phyloP scores from a whole-genome alignment of 2,113 vertebrate species.

The Lasiurus borealis region DNA sequence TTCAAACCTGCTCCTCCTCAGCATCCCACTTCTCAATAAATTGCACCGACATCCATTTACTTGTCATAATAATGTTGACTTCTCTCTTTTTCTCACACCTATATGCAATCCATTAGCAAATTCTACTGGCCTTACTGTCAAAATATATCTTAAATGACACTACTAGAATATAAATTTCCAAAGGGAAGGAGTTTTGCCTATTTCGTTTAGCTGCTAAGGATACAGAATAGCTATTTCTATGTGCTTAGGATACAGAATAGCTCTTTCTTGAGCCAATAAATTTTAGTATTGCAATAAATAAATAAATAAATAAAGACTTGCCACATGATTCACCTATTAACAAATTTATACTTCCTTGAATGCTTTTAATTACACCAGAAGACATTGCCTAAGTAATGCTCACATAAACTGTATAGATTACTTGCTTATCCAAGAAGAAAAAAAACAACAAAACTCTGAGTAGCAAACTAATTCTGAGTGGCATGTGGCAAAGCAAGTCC shows the following conservation, averaged over 20 bases:
- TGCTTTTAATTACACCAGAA: conserved; percentile 1
- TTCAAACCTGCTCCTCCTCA: not conserved
- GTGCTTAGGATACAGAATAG: not conserved
- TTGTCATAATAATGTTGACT: not conserved
- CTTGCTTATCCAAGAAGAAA: not conserved
- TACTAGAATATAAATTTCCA: not conserved
- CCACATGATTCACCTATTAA: not conserved
- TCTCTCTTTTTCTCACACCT: not conserved
- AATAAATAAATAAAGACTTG: not conserved
- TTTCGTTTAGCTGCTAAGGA: not conserved
- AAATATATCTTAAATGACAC: not conserved
- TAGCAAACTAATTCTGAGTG: not conserved
- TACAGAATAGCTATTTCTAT: not conserved
- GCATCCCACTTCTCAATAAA: not conserved
- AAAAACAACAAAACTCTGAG: not conserved
- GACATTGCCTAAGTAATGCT: not conserved
- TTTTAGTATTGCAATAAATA: not conserved
- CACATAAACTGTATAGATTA: not conserved
- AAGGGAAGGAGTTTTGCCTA: not conserved
- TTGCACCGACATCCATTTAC: not conserved
- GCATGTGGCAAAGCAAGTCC: not conserved
- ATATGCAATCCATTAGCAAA: not conserved
- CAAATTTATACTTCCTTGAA: not conserved
- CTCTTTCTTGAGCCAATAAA: not conserved
- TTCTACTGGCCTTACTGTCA: not conserved